These are phyloP conservation scores for Grus americana DNA, from an alignment of 2,113 vertebrate genomes.

Conservation along the genomic window DNA sequence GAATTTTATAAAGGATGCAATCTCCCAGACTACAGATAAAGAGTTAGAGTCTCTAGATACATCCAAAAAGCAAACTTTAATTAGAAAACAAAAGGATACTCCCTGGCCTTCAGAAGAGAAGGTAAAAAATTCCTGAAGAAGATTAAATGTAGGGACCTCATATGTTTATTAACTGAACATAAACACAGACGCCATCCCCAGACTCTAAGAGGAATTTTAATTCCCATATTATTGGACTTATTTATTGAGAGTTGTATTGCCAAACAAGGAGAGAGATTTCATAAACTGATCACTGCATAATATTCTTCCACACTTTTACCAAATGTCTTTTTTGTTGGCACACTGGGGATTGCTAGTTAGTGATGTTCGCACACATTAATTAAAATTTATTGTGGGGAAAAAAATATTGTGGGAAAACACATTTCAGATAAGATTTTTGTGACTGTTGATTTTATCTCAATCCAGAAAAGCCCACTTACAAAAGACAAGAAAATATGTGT, in stretches of 20 bases:
- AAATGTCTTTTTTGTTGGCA: not conserved
- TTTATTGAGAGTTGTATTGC: not conserved
- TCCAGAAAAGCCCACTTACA: not conserved
- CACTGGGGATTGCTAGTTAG: not conserved
- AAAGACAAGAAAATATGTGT: not conserved
- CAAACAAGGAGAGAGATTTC: not conserved
- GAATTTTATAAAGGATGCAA: not conserved
- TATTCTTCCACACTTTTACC: not conserved
- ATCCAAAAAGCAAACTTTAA: not conserved
- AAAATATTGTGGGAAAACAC: not conserved
- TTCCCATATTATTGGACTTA: not conserved
- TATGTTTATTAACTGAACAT: not conserved
- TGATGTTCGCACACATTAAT: not conserved
- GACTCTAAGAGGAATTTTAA: not conserved
- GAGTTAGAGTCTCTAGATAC: not conserved
- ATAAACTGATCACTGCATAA: not conserved
- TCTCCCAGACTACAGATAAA: not conserved
- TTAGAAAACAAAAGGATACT: not conserved
- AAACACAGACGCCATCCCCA: not conserved
- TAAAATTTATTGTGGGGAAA: not conserved
- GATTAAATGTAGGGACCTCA: not conserved
- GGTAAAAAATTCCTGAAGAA: not conserved
- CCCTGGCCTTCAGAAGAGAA: not conserved
- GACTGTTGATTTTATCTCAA: not conserved
- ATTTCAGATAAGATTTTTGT: not conserved